These are phyloP conservation scores for Druon quercuslanigerum DNA, from an alignment of 1,140 invertebrate genomes.

Conservation along the genomic window DNA sequence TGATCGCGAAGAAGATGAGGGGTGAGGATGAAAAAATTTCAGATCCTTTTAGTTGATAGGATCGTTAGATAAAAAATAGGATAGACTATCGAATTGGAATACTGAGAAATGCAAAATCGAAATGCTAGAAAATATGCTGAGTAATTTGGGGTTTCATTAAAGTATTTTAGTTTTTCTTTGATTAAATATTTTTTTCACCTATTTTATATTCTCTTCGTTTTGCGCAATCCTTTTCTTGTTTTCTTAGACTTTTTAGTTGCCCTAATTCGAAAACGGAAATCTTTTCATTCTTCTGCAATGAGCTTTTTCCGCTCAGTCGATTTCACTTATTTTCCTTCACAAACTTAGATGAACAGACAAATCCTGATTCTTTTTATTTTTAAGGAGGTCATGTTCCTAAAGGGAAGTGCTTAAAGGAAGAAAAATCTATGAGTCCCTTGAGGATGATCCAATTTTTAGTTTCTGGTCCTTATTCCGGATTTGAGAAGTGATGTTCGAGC, in stretches of 20 bases:
- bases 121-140: too few species aligned
- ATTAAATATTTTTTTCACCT: too few species aligned
- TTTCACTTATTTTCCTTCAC: neutral
- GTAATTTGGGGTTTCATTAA: neutral
- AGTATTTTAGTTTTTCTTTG: too few species aligned
- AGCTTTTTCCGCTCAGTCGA: too few species aligned
- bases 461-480: slow-evolving; percentile 1
- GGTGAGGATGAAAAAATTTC: slow-evolving; percentile 55
- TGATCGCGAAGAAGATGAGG: slow-evolving; percentile 47
- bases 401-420: neutral
- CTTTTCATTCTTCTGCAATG: too few species aligned
- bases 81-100: too few species aligned
- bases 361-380: neutral
- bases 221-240: too few species aligned
- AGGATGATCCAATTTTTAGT: slow-evolving; percentile 9
- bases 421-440: neutral
- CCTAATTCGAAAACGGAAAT: too few species aligned
- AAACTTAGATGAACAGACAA: neutral
- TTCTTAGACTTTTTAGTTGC: too few species aligned
- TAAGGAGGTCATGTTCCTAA: slow-evolving; percentile 5
- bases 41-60: slow-evolving; percentile 42
- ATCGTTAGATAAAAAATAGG: neutral
- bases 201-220: too few species aligned
- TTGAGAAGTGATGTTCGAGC: neutral
- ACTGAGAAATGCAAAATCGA: neutral